These are phyloP conservation scores for Drosophila rhopaloa DNA, from an alignment of 1,140 invertebrate species.

Conservation along the genomic window DNA sequence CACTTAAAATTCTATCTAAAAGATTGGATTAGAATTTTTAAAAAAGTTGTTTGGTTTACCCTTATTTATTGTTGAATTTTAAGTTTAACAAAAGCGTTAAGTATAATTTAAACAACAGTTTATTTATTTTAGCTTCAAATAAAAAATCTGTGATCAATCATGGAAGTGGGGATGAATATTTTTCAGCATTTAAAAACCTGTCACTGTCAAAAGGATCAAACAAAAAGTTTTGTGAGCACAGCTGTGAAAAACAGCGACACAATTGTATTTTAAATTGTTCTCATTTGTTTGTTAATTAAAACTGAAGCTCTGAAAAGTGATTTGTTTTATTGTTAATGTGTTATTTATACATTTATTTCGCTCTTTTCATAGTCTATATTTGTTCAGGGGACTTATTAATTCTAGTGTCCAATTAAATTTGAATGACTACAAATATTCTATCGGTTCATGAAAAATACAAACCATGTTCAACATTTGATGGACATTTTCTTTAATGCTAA, in stretches of 20 bases:
- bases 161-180: neutral
- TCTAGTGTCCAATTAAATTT: too few relatives aligned
- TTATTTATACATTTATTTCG: too few relatives aligned
- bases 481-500: too few relatives aligned
- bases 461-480: neutral
- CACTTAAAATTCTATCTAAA: too few relatives aligned
- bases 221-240: neutral
- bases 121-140: neutral
- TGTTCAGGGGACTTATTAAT: too few relatives aligned
- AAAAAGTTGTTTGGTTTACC: too few relatives aligned
- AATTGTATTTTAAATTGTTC: neutral
- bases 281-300: neutral
- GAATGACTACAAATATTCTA: too few relatives aligned
- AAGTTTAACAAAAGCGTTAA: too few relatives aligned
- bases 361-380: too few relatives aligned
- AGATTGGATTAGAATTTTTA: too few relatives aligned
- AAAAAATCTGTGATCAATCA: neutral
- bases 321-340: too few relatives aligned
- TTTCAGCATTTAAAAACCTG: neutral
- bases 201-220: neutral
- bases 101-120: neutral
- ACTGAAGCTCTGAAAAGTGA: neutral
- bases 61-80: neutral
- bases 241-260: neutral
- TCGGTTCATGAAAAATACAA: too few relatives aligned